Conservation (phyloP, 1,140 invertebrate species). For the Lordiphosa stackelbergi region DNA sequence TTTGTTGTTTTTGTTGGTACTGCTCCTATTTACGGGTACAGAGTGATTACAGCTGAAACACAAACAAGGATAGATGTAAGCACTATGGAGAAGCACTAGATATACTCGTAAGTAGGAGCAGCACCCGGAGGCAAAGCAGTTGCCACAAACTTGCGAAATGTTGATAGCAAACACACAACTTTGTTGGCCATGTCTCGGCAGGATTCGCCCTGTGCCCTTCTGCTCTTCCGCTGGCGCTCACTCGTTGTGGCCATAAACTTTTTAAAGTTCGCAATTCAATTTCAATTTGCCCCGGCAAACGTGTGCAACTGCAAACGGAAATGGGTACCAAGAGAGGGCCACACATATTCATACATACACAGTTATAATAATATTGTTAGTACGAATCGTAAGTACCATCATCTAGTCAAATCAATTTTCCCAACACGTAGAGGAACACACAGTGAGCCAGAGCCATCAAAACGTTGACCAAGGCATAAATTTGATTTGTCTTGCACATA, state of each 20-base stretch:
- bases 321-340: constrained; percentile 18
- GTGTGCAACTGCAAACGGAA: constrained; percentile 31
- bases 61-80: constrained; percentile 34
- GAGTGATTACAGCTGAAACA: constrained; percentile 46
- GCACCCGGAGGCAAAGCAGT: constrained; percentile 33
- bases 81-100: constrained; percentile 6
- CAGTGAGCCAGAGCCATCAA: constrained; percentile 30
- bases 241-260: constrained; percentile 63
- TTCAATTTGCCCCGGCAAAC: constrained; percentile 57
- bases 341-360: constrained; percentile 24
- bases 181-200: constrained; percentile 27
- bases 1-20: no score
- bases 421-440: constrained; percentile 49
- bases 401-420: constrained; percentile 55
- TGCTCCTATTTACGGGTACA: constrained; percentile 8
- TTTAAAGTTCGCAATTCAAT: constrained; percentile 72
- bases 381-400: constrained; percentile 14
- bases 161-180: constrained; percentile 35
- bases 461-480: constrained; percentile 68
- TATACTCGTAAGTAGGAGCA: neutral
- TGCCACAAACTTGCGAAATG: constrained; percentile 36
- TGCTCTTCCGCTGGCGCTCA: constrained; percentile 9
- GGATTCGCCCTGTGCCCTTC: constrained; percentile 21
- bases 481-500: constrained; percentile 70
- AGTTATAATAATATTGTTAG: constrained; percentile 34